Evolutionary conservation across 2,113 vertebrate genomes (phyloP), one percentile per base, ranked within the genome.

Genomic region (Phalacrocorax pelagicus): DNA sequence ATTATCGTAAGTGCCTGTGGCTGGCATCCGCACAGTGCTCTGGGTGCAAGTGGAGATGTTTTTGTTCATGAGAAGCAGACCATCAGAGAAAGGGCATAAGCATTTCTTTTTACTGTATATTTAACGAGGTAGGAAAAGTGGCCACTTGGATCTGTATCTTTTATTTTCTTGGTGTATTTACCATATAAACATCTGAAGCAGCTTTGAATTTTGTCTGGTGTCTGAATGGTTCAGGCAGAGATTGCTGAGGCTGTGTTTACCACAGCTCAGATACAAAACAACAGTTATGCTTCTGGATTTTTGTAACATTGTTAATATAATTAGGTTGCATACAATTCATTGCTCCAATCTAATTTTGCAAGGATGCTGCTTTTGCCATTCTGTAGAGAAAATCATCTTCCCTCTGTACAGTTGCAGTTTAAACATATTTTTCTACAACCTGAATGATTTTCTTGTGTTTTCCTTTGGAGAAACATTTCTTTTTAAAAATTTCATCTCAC

Each of bases 261-360:
- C 49, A 13, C 32, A 73, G 34, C 58, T 75, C 34, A 66, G 71
- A 79, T 81, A 86, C 22, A 81, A 95, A 93, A 94, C 81, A 97
- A 46, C 87, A 89, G 87, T 71, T 90, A 24, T 44, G 59, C 58
- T 96, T 92, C 82, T 78, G 96, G 88, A 93, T 91, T 95, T 94
- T 72, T 81, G 47, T 86, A 84, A 89, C 38, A 51, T 97, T 92
- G 80, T 96, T 97, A 97, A 92, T 96, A 96, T 86, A 96, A 90
- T 88, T 96, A 92, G 40, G 40, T 87, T 94, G 67, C 52, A 49
- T 86, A 90, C 16, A 81, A 91, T 95, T 95, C 72, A 81, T 73
- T 88, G 14, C 92, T 95, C 62, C 89, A 92, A 88, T 95, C 63
- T 91, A 88, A 96, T 69, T 96, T 92, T 71, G 63, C 58, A 86